phyloP scores from a whole-genome alignment of 2,888 invertebrate genomes.

The Ophion costatus region DNA sequence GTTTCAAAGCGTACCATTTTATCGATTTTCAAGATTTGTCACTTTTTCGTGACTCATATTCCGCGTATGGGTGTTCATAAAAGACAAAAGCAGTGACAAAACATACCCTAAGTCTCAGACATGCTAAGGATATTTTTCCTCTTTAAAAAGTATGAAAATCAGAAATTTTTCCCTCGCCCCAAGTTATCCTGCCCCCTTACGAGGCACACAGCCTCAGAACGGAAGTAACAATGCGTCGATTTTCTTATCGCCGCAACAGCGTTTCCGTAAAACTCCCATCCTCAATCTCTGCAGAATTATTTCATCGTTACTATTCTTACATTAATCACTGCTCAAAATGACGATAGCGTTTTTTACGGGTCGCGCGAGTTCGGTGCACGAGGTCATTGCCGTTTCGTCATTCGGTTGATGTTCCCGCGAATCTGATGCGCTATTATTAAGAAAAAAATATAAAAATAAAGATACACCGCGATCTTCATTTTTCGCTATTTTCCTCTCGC shows the following conservation, averaged over 20 bases:
- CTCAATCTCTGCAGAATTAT: neutral
- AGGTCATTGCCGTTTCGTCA: constrained; percentile 48
- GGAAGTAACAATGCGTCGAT: too few species aligned
- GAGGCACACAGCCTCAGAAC: too few species aligned
- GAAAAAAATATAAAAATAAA: neutral
- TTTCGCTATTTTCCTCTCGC: neutral
- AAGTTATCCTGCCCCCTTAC: too few species aligned
- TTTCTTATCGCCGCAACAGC: neutral
- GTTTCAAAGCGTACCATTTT: too few species aligned
- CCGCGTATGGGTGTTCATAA: too few species aligned
- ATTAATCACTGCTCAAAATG: constrained; percentile 7
- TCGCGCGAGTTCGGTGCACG: constrained; percentile 42
- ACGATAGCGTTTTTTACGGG: constrained; percentile 31
- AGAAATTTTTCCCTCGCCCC: too few species aligned
- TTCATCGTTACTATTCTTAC: neutral
- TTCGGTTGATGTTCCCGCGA: neutral
- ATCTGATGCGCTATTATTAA: neutral
- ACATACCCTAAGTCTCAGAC: too few species aligned
- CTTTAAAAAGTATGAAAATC: too few species aligned
- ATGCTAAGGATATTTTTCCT: too few species aligned
- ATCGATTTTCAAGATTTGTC: too few species aligned
- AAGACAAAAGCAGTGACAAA: too few species aligned
- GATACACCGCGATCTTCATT: neutral
- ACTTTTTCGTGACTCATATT: too few species aligned
- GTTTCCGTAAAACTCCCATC: neutral